Conservation (phyloP, 2,888 invertebrate species). For the Drosophila cognata region DNA sequence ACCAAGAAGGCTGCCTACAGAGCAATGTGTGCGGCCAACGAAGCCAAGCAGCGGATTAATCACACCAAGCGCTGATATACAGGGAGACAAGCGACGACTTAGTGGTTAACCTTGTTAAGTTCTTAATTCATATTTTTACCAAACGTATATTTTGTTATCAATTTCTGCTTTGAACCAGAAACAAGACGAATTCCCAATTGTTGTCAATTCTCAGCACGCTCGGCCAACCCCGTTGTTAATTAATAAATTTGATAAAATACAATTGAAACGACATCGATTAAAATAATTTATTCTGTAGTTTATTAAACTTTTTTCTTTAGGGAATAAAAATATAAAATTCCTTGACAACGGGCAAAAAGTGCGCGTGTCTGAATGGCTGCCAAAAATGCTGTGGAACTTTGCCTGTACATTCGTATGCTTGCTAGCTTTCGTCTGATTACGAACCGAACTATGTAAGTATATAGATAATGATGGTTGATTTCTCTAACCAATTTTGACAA, state of each 20-base stretch:
- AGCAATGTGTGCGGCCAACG: slow-evolving; percentile 88
- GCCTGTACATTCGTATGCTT: slow-evolving; percentile 67
- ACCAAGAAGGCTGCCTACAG: slow-evolving; percentile 89
- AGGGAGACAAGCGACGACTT: background rate
- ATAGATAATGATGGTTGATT: slow-evolving; percentile 38
- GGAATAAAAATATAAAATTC: slow-evolving; percentile 84
- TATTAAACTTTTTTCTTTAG: slow-evolving; percentile 82
- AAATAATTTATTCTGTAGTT: slow-evolving; percentile 75
- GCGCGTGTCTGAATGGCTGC: slow-evolving; percentile 80
- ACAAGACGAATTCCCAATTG: background rate
- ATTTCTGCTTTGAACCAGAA: slow-evolving; percentile 1
- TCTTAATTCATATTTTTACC: background rate
- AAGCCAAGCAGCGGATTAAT: slow-evolving; percentile 86
- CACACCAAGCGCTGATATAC: background rate
- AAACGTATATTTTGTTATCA: slow-evolving; percentile 28
- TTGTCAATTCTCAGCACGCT: background rate
- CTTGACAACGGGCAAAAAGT: slow-evolving; percentile 76
- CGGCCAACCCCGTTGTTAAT: background rate
- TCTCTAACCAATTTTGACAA: slow-evolving; percentile 41
- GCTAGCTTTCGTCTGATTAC: slow-evolving; percentile 47
- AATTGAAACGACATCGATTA: slow-evolving; percentile 28
- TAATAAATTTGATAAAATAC: background rate
- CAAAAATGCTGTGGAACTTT: slow-evolving; percentile 81
- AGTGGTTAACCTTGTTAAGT: background rate
- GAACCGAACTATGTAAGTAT: slow-evolving; percentile 42